Conservation (phyloP, 2,113 vertebrate genomes). For the Balaenoptera acutorostrata region DNA sequence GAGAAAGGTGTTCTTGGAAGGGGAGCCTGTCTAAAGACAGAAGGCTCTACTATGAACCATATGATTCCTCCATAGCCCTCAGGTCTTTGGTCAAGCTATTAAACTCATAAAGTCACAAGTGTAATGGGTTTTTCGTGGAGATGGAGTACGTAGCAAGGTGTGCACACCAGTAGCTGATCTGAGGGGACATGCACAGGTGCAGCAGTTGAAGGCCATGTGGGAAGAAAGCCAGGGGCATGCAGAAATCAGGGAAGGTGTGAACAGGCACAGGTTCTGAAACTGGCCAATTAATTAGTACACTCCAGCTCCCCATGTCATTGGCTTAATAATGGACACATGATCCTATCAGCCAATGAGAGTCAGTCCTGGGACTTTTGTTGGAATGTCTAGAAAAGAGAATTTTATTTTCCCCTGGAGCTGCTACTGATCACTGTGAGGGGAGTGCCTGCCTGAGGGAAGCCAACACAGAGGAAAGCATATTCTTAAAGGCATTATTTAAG, state of each 20-base stretch:
- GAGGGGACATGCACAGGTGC: not conserved
- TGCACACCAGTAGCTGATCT: not conserved
- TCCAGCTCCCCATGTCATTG: not conserved
- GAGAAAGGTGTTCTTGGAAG: not conserved
- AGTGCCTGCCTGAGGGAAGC: not conserved
- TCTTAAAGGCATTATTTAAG: not conserved
- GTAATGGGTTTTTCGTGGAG: not conserved
- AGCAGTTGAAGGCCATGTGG: fast-evolving
- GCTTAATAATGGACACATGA: not conserved
- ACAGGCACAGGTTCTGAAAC: not conserved
- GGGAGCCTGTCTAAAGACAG: not conserved
- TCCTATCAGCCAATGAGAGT: not conserved
- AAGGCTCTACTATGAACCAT: not conserved
- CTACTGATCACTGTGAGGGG: not conserved
- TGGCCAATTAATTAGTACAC: too few species aligned
- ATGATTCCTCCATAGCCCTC: not conserved
- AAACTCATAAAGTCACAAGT: not conserved
- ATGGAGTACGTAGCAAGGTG: not conserved
- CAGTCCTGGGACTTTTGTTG: not conserved
- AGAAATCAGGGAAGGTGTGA: too few species aligned
- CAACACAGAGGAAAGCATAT: not conserved
- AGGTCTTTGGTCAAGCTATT: not conserved
- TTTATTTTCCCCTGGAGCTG: not conserved
- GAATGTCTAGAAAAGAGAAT: not conserved
- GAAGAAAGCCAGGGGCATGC: not conserved